Evolutionary conservation across 2,888 invertebrate genomes (phyloP).

Genomic region (Chalcosyrphus nemorum): DNA sequence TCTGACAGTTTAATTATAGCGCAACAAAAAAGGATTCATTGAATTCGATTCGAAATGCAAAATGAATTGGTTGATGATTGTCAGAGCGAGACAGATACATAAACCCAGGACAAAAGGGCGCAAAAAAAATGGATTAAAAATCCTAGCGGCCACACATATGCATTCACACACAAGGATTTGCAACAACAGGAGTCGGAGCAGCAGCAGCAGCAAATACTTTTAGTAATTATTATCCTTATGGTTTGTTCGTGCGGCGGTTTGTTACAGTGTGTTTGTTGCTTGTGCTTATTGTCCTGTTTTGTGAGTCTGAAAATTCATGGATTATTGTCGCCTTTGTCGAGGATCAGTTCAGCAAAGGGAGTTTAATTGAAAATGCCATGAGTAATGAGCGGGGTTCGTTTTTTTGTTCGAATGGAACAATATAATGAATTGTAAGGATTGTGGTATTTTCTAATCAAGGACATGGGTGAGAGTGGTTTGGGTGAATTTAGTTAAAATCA

Average conservation of each 20-base stretch:
- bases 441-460: neutral
- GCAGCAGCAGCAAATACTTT: constrained; percentile 26
- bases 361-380: constrained; percentile 49
- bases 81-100: neutral
- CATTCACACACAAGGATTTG: constrained; percentile 45
- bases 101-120: constrained; percentile 48
- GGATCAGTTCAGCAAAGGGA: constrained; percentile 17
- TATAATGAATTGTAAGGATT: neutral
- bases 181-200: too few species aligned
- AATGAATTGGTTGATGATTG: constrained; percentile 49
- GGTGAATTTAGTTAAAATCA: too few species aligned
- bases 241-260: constrained; percentile 59
- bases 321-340: constrained; percentile 53
- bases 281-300: constrained; percentile 5
- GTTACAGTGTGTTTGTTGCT: constrained; percentile 28
- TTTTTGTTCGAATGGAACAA: neutral
- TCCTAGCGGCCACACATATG: constrained; percentile 22
- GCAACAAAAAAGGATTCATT: constrained; percentile 44
- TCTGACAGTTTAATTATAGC: constrained; percentile 81
- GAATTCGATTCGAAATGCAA: constrained; percentile 42
- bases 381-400: neutral
- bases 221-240: constrained; percentile 63
- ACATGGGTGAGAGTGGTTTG: too few species aligned
- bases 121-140: constrained; percentile 65
- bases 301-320: constrained; percentile 44